Evolutionary conservation across 2,113 vertebrate genomes (phyloP).

Genomic region (Gnathonemus echidnorhynchus): DNA sequence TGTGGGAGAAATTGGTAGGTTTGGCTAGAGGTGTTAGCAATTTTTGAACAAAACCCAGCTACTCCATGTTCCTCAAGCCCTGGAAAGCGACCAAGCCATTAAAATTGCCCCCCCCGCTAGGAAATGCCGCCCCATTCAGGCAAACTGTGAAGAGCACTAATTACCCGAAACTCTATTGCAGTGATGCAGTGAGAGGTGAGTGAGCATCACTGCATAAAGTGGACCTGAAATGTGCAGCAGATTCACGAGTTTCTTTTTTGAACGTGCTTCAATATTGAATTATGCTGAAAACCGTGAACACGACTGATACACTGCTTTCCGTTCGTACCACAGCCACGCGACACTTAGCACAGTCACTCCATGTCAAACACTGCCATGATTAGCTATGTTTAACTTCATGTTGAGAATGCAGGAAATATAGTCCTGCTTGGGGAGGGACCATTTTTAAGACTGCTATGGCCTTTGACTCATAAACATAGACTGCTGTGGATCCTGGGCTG

Average conservation of each 20-base stretch:
- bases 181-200: not conserved
- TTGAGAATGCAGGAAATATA: not conserved
- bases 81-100: not conserved
- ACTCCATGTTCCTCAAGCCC: not conserved
- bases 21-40: not conserved
- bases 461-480: not conserved
- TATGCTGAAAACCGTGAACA: not conserved
- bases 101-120: not conserved
- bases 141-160: not conserved
- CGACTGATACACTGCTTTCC: not conserved
- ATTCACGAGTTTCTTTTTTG: not conserved
- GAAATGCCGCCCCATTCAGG: not conserved
- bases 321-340: not conserved
- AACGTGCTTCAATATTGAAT: not conserved
- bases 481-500: not conserved
- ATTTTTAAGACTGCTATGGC: not conserved
- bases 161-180: not conserved
- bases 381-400: not conserved
- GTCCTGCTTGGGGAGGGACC: not conserved
- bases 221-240: not conserved
- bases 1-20: not conserved
- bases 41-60: not conserved
- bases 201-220: not conserved
- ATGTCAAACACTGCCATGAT: not conserved
- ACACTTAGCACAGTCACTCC: not conserved